These are phyloP conservation scores for Coregonus clupeaformis DNA, from an alignment of 2,113 vertebrate genomes.

Conservation along the genomic window DNA sequence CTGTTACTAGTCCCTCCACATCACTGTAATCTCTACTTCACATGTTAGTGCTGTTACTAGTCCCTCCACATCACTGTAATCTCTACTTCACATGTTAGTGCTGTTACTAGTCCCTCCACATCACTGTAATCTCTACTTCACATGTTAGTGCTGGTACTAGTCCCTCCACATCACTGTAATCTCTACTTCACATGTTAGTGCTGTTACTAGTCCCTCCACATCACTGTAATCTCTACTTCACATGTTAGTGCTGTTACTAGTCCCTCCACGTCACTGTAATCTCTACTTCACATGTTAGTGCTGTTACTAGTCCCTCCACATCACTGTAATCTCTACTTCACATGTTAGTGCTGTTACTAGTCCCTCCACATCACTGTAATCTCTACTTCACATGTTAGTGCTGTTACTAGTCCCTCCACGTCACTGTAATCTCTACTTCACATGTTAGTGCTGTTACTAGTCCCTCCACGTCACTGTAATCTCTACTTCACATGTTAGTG, in stretches of 20 bases:
- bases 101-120: background rate
- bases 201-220: background rate
- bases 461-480: too few species aligned
- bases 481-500: background rate
- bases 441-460: too few species aligned
- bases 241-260: too few species aligned
- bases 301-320: background rate
- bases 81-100: background rate
- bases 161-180: too few species aligned
- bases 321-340: conserved; percentile 11
- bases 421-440: conserved; percentile 11
- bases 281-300: background rate
- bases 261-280: too few species aligned
- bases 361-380: too few species aligned
- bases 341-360: too few species aligned
- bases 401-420: background rate
- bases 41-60: too few species aligned
- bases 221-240: conserved; percentile 11
- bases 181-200: background rate
- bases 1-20: background rate
- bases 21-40: conserved; percentile 11
- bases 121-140: conserved; percentile 11
- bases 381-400: background rate
- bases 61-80: too few species aligned
- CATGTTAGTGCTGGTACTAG: too few species aligned